phyloP scores from a whole-genome alignment of 2,797 vertebrate species.

The Delichon dasypus region DNA sequence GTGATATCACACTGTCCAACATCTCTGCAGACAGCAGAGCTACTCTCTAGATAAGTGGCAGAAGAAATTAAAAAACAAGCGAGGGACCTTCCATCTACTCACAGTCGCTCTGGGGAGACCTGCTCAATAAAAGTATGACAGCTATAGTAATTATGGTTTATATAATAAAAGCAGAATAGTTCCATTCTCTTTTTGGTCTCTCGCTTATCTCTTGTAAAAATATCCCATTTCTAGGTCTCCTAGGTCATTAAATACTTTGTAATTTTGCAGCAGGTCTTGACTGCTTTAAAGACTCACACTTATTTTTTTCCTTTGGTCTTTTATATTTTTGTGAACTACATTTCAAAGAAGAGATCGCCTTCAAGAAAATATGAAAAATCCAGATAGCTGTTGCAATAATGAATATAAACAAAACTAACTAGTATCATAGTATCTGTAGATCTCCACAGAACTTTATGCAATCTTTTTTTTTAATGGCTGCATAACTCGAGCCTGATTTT shows the following conservation, averaged over 20 bases:
- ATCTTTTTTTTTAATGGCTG: neutral
- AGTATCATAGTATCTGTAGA: accelerated
- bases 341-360: neutral
- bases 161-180: neutral
- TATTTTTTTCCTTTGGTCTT: neutral
- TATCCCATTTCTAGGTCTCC: neutral
- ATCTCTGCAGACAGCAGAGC: neutral
- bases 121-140: neutral
- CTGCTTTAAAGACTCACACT: neutral
- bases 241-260: neutral
- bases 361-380: neutral
- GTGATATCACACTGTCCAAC: neutral
- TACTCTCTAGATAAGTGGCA: neutral
- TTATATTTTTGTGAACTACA: neutral
- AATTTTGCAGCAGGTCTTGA: neutral
- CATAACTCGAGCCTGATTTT: neutral
- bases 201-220: neutral
- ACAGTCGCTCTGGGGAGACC: neutral
- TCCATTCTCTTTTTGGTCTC: neutral
- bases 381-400: neutral
- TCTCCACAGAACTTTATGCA: neutral
- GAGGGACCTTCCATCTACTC: neutral
- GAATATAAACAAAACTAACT: neutral
- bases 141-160: neutral
- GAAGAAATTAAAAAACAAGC: neutral